Evolutionary conservation across 2,888 invertebrate species (phyloP).

Genomic region (Asteroscopus sphinx): DNA sequence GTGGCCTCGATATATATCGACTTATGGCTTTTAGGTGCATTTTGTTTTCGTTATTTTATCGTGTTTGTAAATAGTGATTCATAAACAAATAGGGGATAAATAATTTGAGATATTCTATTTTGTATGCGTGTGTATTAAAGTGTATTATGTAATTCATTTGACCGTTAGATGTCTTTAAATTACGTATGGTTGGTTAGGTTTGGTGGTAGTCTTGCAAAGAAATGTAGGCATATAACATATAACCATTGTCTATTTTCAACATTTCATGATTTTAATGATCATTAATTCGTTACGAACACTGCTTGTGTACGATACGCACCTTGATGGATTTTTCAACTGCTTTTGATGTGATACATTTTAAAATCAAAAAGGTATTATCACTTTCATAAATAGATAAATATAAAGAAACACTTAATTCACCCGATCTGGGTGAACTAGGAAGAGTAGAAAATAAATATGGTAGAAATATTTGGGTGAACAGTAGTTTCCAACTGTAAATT

Average conservation of each 20-base stretch:
- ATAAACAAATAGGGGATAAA: neutral
- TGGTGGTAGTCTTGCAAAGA: no score
- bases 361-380: conserved; percentile 17
- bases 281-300: neutral
- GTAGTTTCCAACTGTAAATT: neutral
- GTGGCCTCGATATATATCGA: conserved; percentile 76
- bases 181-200: no score
- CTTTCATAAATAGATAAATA: neutral
- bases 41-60: conserved; percentile 44
- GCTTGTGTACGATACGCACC: conserved; percentile 21
- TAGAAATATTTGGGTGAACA: neutral
- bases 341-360: conserved; percentile 12
- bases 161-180: no score
- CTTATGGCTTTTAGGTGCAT: conserved; percentile 55
- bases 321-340: conserved; percentile 14
- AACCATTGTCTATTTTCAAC: no score
- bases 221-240: no score
- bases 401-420: conserved; percentile 13
- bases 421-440: no score
- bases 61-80: conserved; percentile 17
- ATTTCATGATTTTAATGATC: neutral
- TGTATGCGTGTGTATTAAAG: no score
- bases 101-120: no score
- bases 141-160: no score
- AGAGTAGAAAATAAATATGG: neutral